Evolutionary conservation across 2,888 invertebrate genomes (phyloP).

Genomic region (Galeruca laticollis): DNA sequence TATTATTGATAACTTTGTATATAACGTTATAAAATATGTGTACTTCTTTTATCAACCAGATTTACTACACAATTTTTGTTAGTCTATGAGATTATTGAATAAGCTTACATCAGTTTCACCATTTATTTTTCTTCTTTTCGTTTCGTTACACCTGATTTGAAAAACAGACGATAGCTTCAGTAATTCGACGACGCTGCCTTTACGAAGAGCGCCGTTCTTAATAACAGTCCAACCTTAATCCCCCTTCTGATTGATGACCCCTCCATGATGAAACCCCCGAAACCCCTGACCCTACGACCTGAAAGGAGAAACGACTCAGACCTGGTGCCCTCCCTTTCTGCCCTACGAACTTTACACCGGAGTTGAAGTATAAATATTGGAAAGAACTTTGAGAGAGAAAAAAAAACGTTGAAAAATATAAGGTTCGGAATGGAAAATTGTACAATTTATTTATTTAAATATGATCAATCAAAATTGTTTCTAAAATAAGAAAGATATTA

Average conservation of each 20-base stretch:
- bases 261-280: conserved; percentile 59
- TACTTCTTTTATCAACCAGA: no score
- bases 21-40: no score
- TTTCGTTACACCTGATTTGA: not conserved
- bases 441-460: not conserved
- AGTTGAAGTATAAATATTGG: conserved; percentile 24
- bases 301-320: conserved; percentile 20
- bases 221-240: conserved; percentile 66
- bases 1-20: no score
- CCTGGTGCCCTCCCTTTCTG: conserved; percentile 23
- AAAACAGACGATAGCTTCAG: not conserved
- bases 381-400: conserved; percentile 11
- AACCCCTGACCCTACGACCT: conserved; percentile 24
- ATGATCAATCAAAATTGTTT: no score
- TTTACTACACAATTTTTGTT: no score
- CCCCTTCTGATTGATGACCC: conserved; percentile 66
- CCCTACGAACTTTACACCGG: conserved; percentile 13
- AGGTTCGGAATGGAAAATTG: not conserved
- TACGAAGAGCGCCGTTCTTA: conserved; percentile 64
- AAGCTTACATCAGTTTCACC: not conserved
- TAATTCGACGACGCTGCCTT: conserved; percentile 38
- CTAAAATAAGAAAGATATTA: no score
- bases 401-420: not conserved
- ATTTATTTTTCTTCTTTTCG: not conserved
- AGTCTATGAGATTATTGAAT: no score